A percentile compares a stretch with the other conserved stretches of the same genome.
These are phyloP conservation scores for Lithophane ornitopus DNA, from an alignment of 2,888 invertebrate genomes.

Conservation along the genomic window DNA sequence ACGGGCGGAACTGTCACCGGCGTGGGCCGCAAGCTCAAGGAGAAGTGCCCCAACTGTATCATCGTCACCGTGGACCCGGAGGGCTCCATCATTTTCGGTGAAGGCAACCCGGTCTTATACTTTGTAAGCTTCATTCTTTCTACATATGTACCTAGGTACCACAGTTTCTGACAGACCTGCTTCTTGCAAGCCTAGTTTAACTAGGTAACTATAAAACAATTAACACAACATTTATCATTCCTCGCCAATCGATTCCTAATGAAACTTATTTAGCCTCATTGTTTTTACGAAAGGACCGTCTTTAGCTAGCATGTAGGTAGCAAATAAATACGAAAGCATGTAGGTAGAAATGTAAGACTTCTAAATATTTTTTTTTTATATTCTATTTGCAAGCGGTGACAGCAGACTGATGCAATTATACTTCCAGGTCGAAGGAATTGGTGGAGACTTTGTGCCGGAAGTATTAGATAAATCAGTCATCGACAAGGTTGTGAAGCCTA, in stretches of 20 bases:
- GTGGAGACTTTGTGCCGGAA: slow-evolving; percentile 98
- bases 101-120: slow-evolving; percentile 88
- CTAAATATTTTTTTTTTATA: too few relatives aligned
- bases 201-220: not conserved
- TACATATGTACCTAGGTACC: not conserved
- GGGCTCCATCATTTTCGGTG: slow-evolving; percentile 91
- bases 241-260: not conserved
- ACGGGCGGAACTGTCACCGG: slow-evolving; percentile 98
- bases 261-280: not conserved
- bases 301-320: not conserved
- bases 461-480: slow-evolving; percentile 94
- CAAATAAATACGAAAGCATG: not conserved
- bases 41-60: slow-evolving; percentile 93
- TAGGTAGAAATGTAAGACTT: not conserved
- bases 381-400: not conserved
- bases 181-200: not conserved
- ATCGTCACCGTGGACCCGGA: slow-evolving; percentile 96
- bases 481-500: slow-evolving; percentile 95
- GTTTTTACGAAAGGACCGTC: not conserved
- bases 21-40: slow-evolving; percentile 96
- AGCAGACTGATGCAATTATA: not conserved
- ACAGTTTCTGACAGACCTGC: not conserved
- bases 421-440: slow-evolving; percentile 93
- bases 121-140: slow-evolving; percentile 66
- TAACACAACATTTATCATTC: not conserved